A percentile compares a stretch with the other conserved stretches of the same genome.
Evolutionary conservation across 2,888 invertebrate species (phyloP).

Genomic region (Megaustenia siamemsis): DNA sequence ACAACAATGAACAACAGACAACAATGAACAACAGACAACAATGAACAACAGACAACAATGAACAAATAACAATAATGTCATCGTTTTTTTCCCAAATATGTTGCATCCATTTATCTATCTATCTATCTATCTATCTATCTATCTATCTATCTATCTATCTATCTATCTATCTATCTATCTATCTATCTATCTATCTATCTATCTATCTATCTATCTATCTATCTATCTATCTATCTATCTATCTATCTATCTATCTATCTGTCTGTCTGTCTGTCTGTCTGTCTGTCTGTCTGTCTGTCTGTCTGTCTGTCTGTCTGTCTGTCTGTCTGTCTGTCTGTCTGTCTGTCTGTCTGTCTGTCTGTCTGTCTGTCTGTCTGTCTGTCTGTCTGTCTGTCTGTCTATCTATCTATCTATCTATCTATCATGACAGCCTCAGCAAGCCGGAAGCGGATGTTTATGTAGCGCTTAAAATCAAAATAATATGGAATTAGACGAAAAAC

Average conservation of each 20-base stretch:
- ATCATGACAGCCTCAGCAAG: no score
- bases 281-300: neutral
- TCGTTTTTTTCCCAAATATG: neutral
- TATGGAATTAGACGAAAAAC: no score
- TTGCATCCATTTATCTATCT: neutral
- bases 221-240: neutral
- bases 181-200: neutral
- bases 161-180: neutral
- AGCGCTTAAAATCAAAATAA: no score
- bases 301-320: neutral
- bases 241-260: neutral
- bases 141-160: neutral
- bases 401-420: no score
- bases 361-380: constrained; percentile 1
- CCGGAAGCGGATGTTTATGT: no score
- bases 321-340: constrained; percentile 1
- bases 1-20: no score
- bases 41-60: no score
- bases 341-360: neutral
- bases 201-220: neutral
- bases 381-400: neutral
- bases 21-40: no score
- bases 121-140: neutral
- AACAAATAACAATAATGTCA: no score
- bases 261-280: neutral